These are phyloP conservation scores for Probaryconus sp. DNA, from an alignment of 1,140 invertebrate species.

Conservation along the genomic window DNA sequence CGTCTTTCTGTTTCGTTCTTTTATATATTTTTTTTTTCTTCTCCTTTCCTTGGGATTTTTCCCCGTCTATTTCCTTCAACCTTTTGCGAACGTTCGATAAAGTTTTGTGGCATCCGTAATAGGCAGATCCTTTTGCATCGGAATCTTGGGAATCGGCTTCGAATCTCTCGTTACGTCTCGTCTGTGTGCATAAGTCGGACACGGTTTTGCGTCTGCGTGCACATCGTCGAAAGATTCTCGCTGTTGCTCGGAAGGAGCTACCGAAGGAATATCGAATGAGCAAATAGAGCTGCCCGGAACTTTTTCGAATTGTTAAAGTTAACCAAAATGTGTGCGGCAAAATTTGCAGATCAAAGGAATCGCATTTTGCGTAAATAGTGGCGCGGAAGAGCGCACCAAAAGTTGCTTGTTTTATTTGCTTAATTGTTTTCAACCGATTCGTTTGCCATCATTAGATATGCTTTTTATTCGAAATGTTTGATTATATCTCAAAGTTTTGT, in stretches of 20 bases:
- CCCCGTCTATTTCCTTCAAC: conserved; percentile 28
- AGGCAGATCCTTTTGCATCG: conserved; percentile 39
- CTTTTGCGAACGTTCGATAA: conserved; percentile 70
- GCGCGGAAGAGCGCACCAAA: no score
- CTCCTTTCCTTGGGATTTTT: conserved; percentile 35
- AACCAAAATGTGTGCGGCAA: conserved; percentile 33
- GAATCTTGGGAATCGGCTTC: conserved; percentile 50
- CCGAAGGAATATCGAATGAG: conserved; percentile 43
- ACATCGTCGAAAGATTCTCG: conserved; percentile 5
- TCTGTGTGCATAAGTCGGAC: not conserved
- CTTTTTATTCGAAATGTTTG: no score
- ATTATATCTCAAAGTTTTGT: no score
- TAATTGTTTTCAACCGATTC: conserved; percentile 35
- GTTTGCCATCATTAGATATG: no score
- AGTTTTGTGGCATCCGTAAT: conserved; percentile 71
- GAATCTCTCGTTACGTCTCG: conserved; percentile 37
- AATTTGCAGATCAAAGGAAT: conserved; percentile 56
- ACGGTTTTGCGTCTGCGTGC: not conserved
- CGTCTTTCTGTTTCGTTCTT: conserved; percentile 39
- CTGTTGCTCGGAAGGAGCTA: conserved; percentile 9
- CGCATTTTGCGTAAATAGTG: conserved; percentile 41
- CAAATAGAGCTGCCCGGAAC: conserved; percentile 47
- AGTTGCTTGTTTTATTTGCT: conserved; percentile 6
- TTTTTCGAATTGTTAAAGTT: conserved; percentile 58
- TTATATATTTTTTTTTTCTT: conserved; percentile 23